Evolutionary conservation across 2,113 vertebrate species (phyloP), one percentile per base, ranked within the genome.

Genomic region (Emydura subglobosa): DNA sequence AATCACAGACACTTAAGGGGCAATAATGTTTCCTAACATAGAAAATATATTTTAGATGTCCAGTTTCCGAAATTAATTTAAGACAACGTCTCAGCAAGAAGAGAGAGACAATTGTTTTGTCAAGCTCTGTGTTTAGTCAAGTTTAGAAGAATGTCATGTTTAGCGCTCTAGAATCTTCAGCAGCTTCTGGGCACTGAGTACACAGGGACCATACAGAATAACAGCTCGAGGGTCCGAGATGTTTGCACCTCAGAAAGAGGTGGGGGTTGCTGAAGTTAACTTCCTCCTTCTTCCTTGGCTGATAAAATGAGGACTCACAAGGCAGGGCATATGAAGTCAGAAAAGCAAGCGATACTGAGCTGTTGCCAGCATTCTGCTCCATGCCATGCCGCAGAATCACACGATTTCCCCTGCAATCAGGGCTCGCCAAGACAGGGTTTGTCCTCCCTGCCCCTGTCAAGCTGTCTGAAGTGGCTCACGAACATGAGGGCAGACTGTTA

Each of bases 401-500:
- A 79, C 72, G 84, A 2, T 55, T 93, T 84, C 88, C 44, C 82
- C 88, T 89, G 42, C 68, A 78, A 87, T 34, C 78, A 92, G 34
- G 22, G 78, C 92, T 97, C 93, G 91, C 91, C 91, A 89, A 85
- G 95, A 89, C 81, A 65, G 89, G 88, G 74, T 25, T 8, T 39
- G 81, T 49, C 5, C 79, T 31, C 21, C 14, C 14, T 93, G 34
- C 8, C 65, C 59, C n/a, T 53, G 7, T 68, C 61, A 34, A 19
- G 34, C 14, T 68, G 61, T n/a, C 16, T 68, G 61, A 7, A n/a
- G 6, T n/a, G 61, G 34, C 61, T 68, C 61, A 68, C 31, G 61
- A 68, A 59, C 10, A 27, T 29, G 57, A 29, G 25, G 27, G 4
- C 61, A 68, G 34, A 31, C 29, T 14, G 57, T n/a, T 68, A 68